Evolutionary conservation across 1,140 invertebrate genomes (phyloP).

Genomic region (Drosophila takahashii): DNA sequence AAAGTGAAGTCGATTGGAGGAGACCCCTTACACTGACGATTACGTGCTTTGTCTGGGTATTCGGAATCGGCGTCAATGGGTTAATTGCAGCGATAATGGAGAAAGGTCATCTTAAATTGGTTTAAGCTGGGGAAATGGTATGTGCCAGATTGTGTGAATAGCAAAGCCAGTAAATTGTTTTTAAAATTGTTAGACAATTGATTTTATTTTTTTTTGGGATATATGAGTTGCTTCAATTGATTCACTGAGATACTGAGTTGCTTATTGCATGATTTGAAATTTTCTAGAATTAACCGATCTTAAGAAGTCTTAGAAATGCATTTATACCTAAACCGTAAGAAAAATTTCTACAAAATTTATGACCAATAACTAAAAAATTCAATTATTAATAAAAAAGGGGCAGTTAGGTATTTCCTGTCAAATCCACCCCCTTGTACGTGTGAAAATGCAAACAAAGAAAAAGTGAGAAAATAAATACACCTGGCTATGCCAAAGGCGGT

Average conservation of each 20-base stretch:
- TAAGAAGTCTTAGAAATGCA: no score
- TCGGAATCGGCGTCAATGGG: slow-evolving; percentile 53
- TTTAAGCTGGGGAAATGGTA: background rate
- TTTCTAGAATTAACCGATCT: no score
- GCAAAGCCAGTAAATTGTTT: background rate
- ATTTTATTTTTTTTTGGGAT: background rate
- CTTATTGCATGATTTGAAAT: no score
- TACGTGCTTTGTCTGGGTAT: slow-evolving; percentile 47
- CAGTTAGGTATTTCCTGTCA: slow-evolving; percentile 4
- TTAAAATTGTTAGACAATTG: background rate
- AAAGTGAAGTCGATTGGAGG: slow-evolving; percentile 38
- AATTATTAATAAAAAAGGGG: background rate
- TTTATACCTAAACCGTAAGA: no score
- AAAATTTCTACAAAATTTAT: background rate
- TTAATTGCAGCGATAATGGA: slow-evolving; percentile 60
- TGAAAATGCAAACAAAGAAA: slow-evolving; percentile 11
- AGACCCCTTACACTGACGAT: slow-evolving; percentile 16
- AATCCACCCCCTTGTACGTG: background rate
- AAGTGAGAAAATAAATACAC: slow-evolving; percentile 5
- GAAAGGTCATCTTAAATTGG: slow-evolving; percentile 61
- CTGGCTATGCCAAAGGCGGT: slow-evolving; percentile 2
- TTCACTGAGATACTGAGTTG: no score
- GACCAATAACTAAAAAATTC: background rate
- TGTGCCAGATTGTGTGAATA: background rate
- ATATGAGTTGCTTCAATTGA: no score